Evolutionary conservation across 1,140 invertebrate genomes (phyloP), one percentile per base, ranked within the genome.

Genomic region (fruit fly (Drosophila melanogaster)): DNA sequence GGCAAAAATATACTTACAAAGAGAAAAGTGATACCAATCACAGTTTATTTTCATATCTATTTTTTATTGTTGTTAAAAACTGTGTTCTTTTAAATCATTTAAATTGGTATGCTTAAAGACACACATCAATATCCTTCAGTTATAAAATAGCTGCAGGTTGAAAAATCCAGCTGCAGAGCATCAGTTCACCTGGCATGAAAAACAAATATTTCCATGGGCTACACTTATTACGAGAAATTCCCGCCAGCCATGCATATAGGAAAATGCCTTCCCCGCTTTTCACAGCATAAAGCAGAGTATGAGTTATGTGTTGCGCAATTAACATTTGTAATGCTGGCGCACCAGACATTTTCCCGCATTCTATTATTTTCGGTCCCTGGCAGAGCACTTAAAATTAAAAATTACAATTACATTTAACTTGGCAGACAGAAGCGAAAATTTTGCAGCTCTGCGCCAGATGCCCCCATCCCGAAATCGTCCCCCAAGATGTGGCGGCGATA

Each of bases 331-430:
- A 79, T 89, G 83, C 79, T 89, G 75, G 83, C 83, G 56, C 73
- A 77, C 55, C 77, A 71, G 61, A 75, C 77, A 77, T 79, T 77
- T 79, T 69, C 50, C 60, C 65, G 77, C 81, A 81, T 85, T 77
- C 40, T 44, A 44, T 54, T 64, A 24, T 51, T 51, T 46, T 44
- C 26, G 17, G 53, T 60, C 51, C 55, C 67, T 77, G 83, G 81
- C 83, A 87, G 41, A 76, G 83, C 83, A 86, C 83, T 87, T 89
- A 83, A 87, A 87, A 87, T 87, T 89, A 87, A 87, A 87, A 86
- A 86, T 86, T 86, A 86, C 83, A 86, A 87, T 87, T 87, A 87
- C 83, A 87, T 89, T 87, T 89, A 69, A 83, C 70, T 87, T 87
- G 83, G 83, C 83, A 87, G 57, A 73, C 69, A 67, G 40, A 40